Conservation (phyloP, 2,888 invertebrate species). For the Dicranocentrus wangi region DNA sequence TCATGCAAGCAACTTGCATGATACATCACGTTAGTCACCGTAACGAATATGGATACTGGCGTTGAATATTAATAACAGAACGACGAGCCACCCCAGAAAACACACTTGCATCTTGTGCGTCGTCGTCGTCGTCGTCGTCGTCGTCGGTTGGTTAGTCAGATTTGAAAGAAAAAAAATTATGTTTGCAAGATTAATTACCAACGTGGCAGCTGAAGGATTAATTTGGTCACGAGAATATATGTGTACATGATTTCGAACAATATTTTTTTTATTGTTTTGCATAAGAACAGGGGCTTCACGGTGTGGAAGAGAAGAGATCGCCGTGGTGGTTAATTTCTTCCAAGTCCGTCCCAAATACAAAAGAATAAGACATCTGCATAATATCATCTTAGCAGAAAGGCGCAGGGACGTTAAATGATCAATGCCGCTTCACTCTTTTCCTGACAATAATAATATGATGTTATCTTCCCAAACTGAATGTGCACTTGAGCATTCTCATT, state of each 20-base stretch:
- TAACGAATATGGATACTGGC: constrained; percentile 9
- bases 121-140: no score
- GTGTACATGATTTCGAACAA: constrained; percentile 6
- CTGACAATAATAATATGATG: constrained; percentile 8
- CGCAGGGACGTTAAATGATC: constrained; percentile 2
- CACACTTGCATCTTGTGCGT: background rate
- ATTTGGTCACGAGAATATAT: constrained; percentile 54
- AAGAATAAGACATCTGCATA: constrained; percentile 21
- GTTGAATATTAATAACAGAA: constrained; percentile 34
- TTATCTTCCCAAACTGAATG: background rate
- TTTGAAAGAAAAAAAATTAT: constrained; percentile 34
- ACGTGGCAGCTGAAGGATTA: constrained; percentile 60
- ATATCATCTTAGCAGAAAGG: constrained; percentile 12
- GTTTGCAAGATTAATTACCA: constrained; percentile 63
- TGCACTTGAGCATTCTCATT: no score
- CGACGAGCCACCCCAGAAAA: no score
- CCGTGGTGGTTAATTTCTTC: no score
- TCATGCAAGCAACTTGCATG: no score
- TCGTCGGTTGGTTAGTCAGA: background rate
- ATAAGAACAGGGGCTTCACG: constrained; percentile 5
- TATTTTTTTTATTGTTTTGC: constrained; percentile 28
- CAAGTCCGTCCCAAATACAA: constrained; percentile 26
- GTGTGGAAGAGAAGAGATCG: constrained; percentile 19
- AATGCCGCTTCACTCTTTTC: constrained; percentile 16
- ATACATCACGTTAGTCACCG: background rate